Evolutionary conservation across 1,140 invertebrate genomes (phyloP), one percentile per base, ranked within the genome.

Genomic region (Neuroterus valhalla): DNA sequence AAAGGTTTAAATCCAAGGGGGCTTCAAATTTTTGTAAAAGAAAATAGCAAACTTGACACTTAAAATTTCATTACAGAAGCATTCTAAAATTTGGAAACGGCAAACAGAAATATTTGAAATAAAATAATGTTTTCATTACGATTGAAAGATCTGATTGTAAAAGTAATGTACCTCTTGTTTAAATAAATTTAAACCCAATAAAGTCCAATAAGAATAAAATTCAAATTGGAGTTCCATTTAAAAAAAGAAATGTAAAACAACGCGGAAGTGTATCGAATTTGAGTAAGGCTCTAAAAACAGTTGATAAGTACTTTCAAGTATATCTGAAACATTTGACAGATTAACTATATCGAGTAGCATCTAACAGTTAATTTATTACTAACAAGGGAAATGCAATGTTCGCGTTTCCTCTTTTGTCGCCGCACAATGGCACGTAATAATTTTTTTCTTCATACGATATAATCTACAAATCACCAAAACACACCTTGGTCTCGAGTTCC

Each of bases 301-400:
- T 89, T 84, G 84, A 89, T 89, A 89, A 89, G 88, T 89, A 89
- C 88, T 88, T 89, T 89, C 84, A 83, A 87, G 84, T 87, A 87
- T 88, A 87, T 88, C 77, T 23, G 82, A 88, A 89, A 89, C 86
- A 84, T 83, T 84, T 87, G 86, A 88, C 86, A 88, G 86, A 85
- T 86, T 85, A 87, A 82, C 81, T 87, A 87, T 85, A 82, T 82
- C 79, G 86, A 81, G 82, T 86, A 83, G 83, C 79, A 79, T 83
- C 86, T 88, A 87, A 87, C 84, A 85, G 84, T 81, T 85, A 86
- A 85, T 86, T 80, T 80, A 83, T 85, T 80, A 82, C 80, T 87
- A 88, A 84, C 81, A 83, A 85, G 84, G 83, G 84, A 87, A 81
- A 85, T 83, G 81, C 82, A 85, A 84, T 79, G 81, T 80, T 82